Base-by-base conservation (phyloP, 2,797 vertebrate genomes). In the Melanotaenia trifasciata region DNA sequence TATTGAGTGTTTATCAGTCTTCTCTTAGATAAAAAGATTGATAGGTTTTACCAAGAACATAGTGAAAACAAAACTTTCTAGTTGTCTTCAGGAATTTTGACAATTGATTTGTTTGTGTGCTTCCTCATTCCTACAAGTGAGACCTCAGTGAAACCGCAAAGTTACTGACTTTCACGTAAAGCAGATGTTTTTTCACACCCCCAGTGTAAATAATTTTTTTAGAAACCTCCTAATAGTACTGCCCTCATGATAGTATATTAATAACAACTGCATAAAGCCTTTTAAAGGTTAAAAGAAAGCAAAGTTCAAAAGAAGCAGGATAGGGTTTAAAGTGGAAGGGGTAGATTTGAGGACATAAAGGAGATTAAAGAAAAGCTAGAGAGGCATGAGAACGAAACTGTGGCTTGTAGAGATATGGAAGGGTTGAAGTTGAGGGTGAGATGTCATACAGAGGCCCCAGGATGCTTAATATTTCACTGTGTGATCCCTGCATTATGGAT, bases 401-500 rank as follows among this genome's bases (percentile, higher is more conserved):
- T 79, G 78, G 72, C 82, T 74, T 85, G 80, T 82, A 84, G 78
- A 85, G 84, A 86, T 85, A 85, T 83, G 80, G 72, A 70, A 68
- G 72, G 85, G 90, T 90, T 88, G 84, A 86, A 85, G 88, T 85
- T 90, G 78, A 85, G 87, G 91, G 87, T 85, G 92, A 92, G 87
- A 87, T 90, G 90, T 91, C 90, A 87, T 90, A 80, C 89, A 89
- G 81, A 89, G 90, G 87, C 92, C 90, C 87, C 74, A 58, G 76
- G 84, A 89, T 94, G 76, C 87, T 93, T 88, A 94, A 94, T 94
- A 94, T 94, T 94, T 93, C 77, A 93, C 92, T 1, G 36, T 84
- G 70, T 84, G 82, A 89, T 90, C 86, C 68, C 71, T 93, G 92
- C 91, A 91, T 92, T 92, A 91, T 92, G 80, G 84, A 92, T 93